Percentiles rank a stretch among this genome's conserved stretches.
Conservation (phyloP, 1,140 invertebrate species). For the Cataglyphis hispanica region DNA sequence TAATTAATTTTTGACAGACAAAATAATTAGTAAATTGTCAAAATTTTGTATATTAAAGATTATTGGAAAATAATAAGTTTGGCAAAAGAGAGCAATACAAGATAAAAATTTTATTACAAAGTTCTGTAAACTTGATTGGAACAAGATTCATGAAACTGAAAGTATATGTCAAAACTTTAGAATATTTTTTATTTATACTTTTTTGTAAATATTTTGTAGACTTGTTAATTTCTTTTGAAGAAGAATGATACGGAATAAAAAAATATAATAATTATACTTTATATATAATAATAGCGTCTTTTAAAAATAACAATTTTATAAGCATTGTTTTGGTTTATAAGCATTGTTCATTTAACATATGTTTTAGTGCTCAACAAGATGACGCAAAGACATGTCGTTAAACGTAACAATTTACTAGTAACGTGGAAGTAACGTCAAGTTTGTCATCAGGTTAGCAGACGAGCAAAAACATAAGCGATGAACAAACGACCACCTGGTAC, state of each 20-base stretch:
- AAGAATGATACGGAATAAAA: not conserved
- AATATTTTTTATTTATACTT: not conserved
- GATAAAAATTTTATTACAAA: not conserved
- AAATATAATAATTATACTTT: too few species aligned
- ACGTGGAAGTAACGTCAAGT: slow-evolving; percentile 36
- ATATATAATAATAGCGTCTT: not conserved
- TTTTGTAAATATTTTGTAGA: not conserved
- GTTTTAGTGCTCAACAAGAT: not conserved
- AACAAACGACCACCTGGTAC: slow-evolving; percentile 3
- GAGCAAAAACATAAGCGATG: slow-evolving; percentile 25
- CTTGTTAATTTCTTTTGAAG: not conserved
- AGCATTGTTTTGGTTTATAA: slow-evolving; percentile 12
- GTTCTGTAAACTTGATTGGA: not conserved
- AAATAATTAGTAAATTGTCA: slow-evolving; percentile 3
- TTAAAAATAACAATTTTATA: not conserved
- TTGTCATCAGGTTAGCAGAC: slow-evolving; percentile 31
- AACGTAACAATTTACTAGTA: slow-evolving; percentile 5
- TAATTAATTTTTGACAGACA: not conserved
- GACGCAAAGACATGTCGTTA: not conserved
- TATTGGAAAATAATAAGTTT: not conserved
- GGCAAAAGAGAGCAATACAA: not conserved
- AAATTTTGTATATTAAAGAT: too few species aligned
- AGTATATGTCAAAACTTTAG: not conserved
- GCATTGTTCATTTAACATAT: not conserved
- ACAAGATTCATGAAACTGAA: not conserved